Conservation (phyloP, 2,113 vertebrate species). For the Echinops telfairi region DNA sequence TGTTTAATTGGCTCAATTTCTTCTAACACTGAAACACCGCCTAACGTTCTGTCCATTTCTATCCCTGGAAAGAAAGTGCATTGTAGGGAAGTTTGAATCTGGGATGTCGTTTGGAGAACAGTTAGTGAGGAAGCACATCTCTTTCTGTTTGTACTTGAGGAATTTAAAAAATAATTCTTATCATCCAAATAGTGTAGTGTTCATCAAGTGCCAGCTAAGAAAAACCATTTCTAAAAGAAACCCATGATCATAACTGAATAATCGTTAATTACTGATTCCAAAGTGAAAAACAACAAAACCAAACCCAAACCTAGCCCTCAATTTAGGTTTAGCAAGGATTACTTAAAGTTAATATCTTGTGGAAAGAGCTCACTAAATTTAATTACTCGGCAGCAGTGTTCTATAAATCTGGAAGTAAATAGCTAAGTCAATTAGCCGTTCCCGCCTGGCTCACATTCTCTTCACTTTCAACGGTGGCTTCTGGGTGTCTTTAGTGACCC, state of each 20-base stretch:
- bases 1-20: not conserved
- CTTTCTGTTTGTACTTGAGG: not conserved
- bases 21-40: not conserved
- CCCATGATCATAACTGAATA: slow-evolving; percentile 79
- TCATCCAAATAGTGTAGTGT: slow-evolving; percentile 28
- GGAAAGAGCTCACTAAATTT: slow-evolving; percentile 79
- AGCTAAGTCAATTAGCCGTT: slow-evolving; percentile 70
- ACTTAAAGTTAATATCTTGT: slow-evolving; percentile 81
- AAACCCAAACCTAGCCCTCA: slow-evolving; percentile 68
- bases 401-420: slow-evolving; percentile 76
- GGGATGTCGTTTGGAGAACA: not conserved
- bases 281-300: slow-evolving; percentile 78
- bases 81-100: slow-evolving; percentile 22
- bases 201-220: slow-evolving; percentile 57
- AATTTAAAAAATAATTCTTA: slow-evolving; percentile 15
- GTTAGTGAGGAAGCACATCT: not conserved
- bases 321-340: slow-evolving; percentile 75
- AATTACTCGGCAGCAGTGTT: slow-evolving; percentile 69
- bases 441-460: slow-evolving; percentile 21
- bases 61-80: not conserved
- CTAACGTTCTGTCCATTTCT: not conserved
- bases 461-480: not conserved
- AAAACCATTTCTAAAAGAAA: slow-evolving; percentile 66
- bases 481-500: slow-evolving; percentile 61
- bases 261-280: slow-evolving; percentile 79